Base-by-base conservation (phyloP, 1,140 invertebrate species). In the Zelostemma sp. region DNA sequence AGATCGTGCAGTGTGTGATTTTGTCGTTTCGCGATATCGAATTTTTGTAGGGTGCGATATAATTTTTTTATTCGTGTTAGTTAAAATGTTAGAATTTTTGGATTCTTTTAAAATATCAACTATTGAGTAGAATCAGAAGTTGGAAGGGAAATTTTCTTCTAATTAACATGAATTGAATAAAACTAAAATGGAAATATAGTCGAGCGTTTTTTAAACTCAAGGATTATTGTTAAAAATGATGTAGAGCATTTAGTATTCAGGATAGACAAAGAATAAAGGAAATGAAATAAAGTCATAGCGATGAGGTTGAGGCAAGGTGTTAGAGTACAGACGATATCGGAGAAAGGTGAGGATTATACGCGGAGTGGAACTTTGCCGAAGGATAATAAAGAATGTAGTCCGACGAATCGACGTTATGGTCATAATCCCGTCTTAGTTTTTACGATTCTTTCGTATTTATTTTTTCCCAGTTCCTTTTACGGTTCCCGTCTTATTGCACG, bases 331-430 rank as follows among this genome's bases (percentile, higher is more conserved):
- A 64, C 67, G 67, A 64, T 69, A 69, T 69, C 60, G 61, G 67
- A 65, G 61, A 65, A 70, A 70, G 61, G 61, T 61, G 67, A 70
- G 67, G 67, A 70, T 65, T 65, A 69, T 69, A 63, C 67, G 57
- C 53, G 56, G 63, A 61, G 61, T 64, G 55, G 60, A 69, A 69
- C 55, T 69, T 64, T 59, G 60, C 60, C 46, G 60, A 28, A 1
- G 67, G 67, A 69, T 64, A 65, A 70, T 65, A 70, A 65, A 64
- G 67, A 57, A 43, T 61, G 57, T 56, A 64, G 60, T 64, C 57
- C 50, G 51, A 61, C 51, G 61, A 70, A 70, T 65, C 67, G 61
- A 70, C 61, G 48, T 46, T 51, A 50, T 46, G 61, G 56, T 70
- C 61, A 70, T 70, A 70, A 70, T 61, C 61, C 50, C 38, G 61